These are phyloP conservation scores for Daphoenositta chrysoptera DNA, from an alignment of 2,113 vertebrate species.

Conservation along the genomic window DNA sequence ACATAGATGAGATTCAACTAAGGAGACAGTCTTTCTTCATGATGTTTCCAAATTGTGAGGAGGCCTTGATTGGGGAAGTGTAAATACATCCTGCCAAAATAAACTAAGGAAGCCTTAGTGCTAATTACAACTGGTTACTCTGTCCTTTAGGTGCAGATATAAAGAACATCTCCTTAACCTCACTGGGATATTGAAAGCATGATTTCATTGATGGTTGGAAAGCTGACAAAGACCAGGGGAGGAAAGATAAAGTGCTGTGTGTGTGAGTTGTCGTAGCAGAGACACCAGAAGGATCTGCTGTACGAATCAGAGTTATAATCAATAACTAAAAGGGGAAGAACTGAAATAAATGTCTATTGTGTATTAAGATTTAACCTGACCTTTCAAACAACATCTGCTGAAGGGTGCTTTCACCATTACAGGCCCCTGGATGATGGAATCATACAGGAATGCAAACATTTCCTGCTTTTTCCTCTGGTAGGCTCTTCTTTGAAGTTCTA, in stretches of 20 bases:
- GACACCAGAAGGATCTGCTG: not conserved
- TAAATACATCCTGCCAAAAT: not conserved
- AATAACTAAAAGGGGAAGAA: not conserved
- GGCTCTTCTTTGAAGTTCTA: constrained; percentile 40
- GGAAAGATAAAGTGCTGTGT: not conserved
- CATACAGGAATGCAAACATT: constrained; percentile 50
- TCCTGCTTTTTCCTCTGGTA: constrained; percentile 40
- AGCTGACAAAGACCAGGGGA: not conserved
- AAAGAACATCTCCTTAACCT: not conserved
- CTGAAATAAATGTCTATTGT: not conserved
- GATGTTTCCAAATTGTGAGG: constrained; percentile 28
- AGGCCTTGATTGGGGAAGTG: not conserved
- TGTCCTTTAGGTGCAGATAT: not conserved
- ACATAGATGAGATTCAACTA: not conserved
- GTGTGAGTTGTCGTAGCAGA: not conserved
- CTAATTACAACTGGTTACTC: not conserved
- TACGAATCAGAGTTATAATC: not conserved
- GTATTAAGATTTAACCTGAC: constrained; percentile 3
- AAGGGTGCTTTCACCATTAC: constrained; percentile 3
- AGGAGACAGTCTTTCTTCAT: not conserved
- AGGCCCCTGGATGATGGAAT: constrained; percentile 35
- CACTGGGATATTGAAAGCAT: not conserved
- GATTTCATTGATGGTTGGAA: not conserved
- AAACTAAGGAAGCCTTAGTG: not conserved
- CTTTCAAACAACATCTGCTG: constrained; percentile 26